phyloP scores from a whole-genome alignment of 2,797 vertebrate genomes.

The Macroramphosus scolopax region DNA sequence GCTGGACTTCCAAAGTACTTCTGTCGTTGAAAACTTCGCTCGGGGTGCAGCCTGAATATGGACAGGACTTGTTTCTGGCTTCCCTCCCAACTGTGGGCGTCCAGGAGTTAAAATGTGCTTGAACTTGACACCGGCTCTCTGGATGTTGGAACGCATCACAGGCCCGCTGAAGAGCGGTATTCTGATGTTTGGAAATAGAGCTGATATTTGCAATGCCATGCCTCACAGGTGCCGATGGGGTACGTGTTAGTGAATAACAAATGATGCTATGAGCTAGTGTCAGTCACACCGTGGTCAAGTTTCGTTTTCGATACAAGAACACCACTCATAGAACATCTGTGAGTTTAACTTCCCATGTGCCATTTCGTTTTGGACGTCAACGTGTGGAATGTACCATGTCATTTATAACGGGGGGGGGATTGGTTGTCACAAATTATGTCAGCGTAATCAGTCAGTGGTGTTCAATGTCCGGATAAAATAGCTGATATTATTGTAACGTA shows the following conservation, averaged over 20 bases:
- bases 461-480: accelerated
- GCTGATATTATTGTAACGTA: no score
- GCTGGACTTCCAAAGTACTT: slow-evolving; percentile 38
- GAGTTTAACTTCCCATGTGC: slow-evolving; percentile 22
- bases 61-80: slow-evolving; percentile 29
- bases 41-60: slow-evolving; percentile 36
- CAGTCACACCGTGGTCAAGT: not conserved
- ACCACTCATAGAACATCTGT: not conserved
- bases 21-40: slow-evolving; percentile 41
- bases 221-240: slow-evolving; percentile 1
- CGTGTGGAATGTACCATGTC: slow-evolving; percentile 50
- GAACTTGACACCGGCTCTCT: slow-evolving; percentile 50
- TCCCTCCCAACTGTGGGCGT: slow-evolving; percentile 17
- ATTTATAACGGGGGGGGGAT: slow-evolving; percentile 1
- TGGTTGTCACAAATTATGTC: not conserved
- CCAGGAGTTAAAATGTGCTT: slow-evolving; percentile 33
- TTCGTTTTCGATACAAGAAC: slow-evolving; percentile 48
- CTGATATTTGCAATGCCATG: slow-evolving; percentile 69
- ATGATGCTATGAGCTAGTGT: not conserved
- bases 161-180: slow-evolving; percentile 20
- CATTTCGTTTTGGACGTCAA: slow-evolving; percentile 56
- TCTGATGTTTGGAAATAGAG: slow-evolving; percentile 47
- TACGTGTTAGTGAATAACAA: not conserved
- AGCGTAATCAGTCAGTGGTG: not conserved
- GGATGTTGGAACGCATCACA: slow-evolving; percentile 30